Percentiles rank a stretch among this genome's conserved stretches.
phyloP scores from a whole-genome alignment of 1,140 invertebrate genomes.

The Stegodyphus mimosarum region DNA sequence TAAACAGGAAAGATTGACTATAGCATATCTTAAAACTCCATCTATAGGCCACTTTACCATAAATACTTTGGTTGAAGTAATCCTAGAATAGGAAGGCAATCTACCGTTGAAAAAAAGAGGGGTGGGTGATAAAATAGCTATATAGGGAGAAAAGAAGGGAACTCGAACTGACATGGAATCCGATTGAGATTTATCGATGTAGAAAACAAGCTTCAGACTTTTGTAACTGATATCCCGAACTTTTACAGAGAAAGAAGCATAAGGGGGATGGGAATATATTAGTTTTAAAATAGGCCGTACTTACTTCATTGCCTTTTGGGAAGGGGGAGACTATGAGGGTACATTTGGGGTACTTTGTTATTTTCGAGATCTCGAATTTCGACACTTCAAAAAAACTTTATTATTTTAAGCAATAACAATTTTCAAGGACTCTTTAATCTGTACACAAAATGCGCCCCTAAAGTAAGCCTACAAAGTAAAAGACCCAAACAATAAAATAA shows the following conservation, averaged over 20 bases:
- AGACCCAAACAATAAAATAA: too few relatives aligned
- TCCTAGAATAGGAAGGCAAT: slow-evolving; percentile 23
- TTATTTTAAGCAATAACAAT: too few relatives aligned
- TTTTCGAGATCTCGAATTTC: too few relatives aligned
- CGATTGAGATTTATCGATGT: slow-evolving; percentile 49
- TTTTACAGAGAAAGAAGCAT: slow-evolving; percentile 13
- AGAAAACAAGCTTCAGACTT: slow-evolving; percentile 54
- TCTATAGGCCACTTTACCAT: too few relatives aligned
- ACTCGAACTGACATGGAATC: slow-evolving; percentile 45
- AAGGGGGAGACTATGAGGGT: too few relatives aligned
- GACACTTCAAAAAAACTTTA: too few relatives aligned
- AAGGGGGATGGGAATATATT: slow-evolving; percentile 23
- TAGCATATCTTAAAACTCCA: too few relatives aligned
- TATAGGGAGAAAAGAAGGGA: slow-evolving; percentile 26
- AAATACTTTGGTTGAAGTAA: neutral
- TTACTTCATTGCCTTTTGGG: slow-evolving; percentile 1
- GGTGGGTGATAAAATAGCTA: slow-evolving; percentile 32
- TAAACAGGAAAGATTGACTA: too few relatives aligned
- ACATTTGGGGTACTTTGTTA: too few relatives aligned
- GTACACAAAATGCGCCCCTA: too few relatives aligned
- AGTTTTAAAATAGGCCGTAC: slow-evolving; percentile 15
- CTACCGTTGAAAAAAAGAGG: neutral
- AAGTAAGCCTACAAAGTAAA: too few relatives aligned
- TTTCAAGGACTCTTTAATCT: too few relatives aligned
- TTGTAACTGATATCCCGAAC: slow-evolving; percentile 50